Evolutionary conservation across 2,113 vertebrate species (phyloP).

Genomic region (Caranx ignobilis): DNA sequence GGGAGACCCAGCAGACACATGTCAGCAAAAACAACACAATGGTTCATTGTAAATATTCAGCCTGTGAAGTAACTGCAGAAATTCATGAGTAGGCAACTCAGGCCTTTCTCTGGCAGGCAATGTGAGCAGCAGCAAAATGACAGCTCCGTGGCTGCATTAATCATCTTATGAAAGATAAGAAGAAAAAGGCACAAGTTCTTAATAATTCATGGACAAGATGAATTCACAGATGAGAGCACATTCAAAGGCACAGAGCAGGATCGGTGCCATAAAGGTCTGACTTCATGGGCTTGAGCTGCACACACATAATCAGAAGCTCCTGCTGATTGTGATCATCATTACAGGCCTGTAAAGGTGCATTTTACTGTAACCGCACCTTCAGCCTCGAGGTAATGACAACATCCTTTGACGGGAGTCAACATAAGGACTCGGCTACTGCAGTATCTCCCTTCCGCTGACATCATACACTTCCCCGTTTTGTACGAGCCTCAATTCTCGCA

Average conservation of each 20-base stretch:
- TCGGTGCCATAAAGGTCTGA: conserved; percentile 7
- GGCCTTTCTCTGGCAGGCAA: conserved; percentile 17
- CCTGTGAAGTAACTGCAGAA: conserved; percentile 54
- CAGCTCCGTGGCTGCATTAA: neutral
- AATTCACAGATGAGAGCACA: conserved; percentile 26
- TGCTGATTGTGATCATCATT: neutral
- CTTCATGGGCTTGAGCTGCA: neutral
- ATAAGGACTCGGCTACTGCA: conserved; percentile 71
- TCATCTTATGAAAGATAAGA: conserved; percentile 15
- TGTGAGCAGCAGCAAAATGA: conserved; percentile 1
- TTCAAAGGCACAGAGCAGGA: conserved; percentile 17
- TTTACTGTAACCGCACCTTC: conserved; percentile 78
- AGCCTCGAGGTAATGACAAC: conserved; percentile 78
- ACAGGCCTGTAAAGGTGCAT: conserved; percentile 40
- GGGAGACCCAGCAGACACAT: conserved; percentile 59
- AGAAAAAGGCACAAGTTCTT: conserved; percentile 8
- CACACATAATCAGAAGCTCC: neutral
- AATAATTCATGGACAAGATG: conserved; percentile 37
- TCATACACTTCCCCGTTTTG: conserved; percentile 59
- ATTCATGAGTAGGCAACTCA: conserved; percentile 57
- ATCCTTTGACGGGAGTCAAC: conserved; percentile 76
- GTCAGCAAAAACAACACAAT: conserved; percentile 72
- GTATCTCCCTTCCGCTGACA: conserved; percentile 65
- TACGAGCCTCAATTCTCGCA: conserved; percentile 29
- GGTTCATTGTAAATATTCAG: conserved; percentile 65